Conservation (phyloP, 1,140 invertebrate species). For the Trichonephila inaurata region DNA sequence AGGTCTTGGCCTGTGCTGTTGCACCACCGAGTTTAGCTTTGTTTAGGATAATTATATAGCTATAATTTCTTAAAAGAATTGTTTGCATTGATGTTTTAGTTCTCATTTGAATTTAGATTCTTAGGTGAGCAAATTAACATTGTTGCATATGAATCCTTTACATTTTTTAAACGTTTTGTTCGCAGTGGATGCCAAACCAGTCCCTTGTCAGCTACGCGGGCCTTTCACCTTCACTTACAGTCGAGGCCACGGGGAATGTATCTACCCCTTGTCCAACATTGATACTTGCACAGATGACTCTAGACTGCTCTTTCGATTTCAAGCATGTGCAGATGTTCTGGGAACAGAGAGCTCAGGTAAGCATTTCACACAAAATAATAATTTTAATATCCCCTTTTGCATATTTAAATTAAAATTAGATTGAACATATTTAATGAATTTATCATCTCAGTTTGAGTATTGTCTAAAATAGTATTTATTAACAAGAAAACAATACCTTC, state of each 20-base stretch:
- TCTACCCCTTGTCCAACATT: constrained; percentile 87
- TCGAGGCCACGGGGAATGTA: constrained; percentile 88
- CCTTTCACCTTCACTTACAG: constrained; percentile 89
- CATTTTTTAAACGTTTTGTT: neutral
- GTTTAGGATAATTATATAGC: too few relatives aligned
- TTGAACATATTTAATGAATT: too few relatives aligned
- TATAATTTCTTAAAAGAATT: too few relatives aligned
- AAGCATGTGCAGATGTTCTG: constrained; percentile 93
- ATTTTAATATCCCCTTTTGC: neutral
- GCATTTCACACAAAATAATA: neutral
- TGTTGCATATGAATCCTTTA: too few relatives aligned
- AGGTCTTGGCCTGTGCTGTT: too few relatives aligned
- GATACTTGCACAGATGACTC: constrained; percentile 92
- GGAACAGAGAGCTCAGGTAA: constrained; percentile 85
- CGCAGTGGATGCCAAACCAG: constrained; percentile 80
- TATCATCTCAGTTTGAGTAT: too few relatives aligned
- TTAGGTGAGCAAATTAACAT: too few relatives aligned
- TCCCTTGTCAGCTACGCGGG: constrained; percentile 81
- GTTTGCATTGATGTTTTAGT: too few relatives aligned
- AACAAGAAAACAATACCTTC: too few relatives aligned
- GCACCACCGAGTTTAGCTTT: too few relatives aligned
- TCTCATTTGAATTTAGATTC: too few relatives aligned
- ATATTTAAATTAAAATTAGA: neutral
- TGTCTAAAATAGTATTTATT: too few relatives aligned
- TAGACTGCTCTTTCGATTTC: constrained; percentile 90